Conservation (phyloP, 1,140 invertebrate genomes). For the Leptoteleia sp. region DNA sequence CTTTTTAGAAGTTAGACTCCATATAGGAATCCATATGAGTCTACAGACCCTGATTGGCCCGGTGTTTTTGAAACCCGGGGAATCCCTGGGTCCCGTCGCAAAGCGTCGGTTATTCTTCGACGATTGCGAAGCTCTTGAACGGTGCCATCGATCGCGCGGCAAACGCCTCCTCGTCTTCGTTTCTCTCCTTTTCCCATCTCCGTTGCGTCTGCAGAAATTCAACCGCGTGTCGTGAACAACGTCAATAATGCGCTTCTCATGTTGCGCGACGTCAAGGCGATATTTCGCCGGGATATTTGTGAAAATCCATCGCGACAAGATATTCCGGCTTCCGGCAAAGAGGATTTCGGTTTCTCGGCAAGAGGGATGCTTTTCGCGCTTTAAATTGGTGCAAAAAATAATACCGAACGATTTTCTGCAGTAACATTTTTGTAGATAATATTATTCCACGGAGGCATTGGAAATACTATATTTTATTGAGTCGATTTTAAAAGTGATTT, state of each 20-base stretch:
- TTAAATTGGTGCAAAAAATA: too few relatives aligned
- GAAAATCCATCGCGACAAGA: conserved; percentile 16
- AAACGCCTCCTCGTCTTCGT: conserved; percentile 6
- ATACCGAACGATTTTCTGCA: too few relatives aligned
- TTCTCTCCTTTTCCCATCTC: conserved; percentile 10
- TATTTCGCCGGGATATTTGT: conserved; percentile 34
- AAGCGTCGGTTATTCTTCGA: conserved; percentile 43
- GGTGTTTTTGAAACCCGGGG: not conserved
- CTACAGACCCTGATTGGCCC: too few relatives aligned
- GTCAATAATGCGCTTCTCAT: conserved; percentile 59
- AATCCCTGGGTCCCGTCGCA: conserved; percentile 21
- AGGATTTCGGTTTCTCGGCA: conserved; percentile 25
- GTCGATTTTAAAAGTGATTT: too few relatives aligned
- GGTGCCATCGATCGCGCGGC: conserved; percentile 24
- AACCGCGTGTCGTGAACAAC: conserved; percentile 49
- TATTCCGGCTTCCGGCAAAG: conserved; percentile 11
- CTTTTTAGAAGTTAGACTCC: too few relatives aligned
- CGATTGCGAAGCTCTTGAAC: too few relatives aligned
- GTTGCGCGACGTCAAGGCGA: conserved; percentile 49
- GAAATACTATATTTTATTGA: too few relatives aligned
- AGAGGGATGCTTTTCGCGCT: too few relatives aligned
- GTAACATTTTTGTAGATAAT: too few relatives aligned
- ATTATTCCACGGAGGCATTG: too few relatives aligned
- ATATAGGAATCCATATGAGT: too few relatives aligned
- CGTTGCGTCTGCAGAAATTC: conserved; percentile 25